Evolutionary conservation across 2,888 invertebrate species (phyloP).

Genomic region (Lepidochrysops patricia): DNA sequence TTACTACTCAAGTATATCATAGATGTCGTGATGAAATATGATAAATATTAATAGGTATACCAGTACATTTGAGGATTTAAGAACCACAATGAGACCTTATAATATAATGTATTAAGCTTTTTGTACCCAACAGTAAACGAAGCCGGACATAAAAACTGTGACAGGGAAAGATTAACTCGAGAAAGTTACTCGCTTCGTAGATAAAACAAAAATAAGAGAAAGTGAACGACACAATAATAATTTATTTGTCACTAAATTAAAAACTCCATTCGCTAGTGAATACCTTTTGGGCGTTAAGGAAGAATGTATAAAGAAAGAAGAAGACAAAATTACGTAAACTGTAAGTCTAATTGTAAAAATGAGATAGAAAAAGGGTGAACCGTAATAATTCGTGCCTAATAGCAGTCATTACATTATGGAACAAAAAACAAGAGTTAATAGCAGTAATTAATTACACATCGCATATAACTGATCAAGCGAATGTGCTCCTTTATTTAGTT

Average conservation of each 20-base stretch:
- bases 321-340: not conserved
- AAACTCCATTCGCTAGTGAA: not conserved
- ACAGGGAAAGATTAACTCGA: not conserved
- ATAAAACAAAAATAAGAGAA: not conserved
- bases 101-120: not conserved
- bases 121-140: not conserved
- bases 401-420: not conserved
- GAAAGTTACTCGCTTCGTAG: not conserved
- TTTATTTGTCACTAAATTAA: not conserved
- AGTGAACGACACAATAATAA: not conserved
- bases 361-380: conserved; percentile 2
- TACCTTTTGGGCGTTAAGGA: not conserved
- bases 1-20: no score
- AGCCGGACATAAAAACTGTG: not conserved
- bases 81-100: no score
- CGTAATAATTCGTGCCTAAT: not conserved
- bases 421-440: not conserved
- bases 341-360: conserved; percentile 2
- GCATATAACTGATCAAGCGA: conserved; percentile 8
- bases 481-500: conserved; percentile 2
- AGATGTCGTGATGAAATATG: no score
- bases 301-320: not conserved
- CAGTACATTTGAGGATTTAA: not conserved
- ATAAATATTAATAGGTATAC: no score
- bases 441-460: conserved; percentile 5